phyloP scores from a whole-genome alignment of 23 tunicate genomes.

The Trididemnum miniatum region DNA sequence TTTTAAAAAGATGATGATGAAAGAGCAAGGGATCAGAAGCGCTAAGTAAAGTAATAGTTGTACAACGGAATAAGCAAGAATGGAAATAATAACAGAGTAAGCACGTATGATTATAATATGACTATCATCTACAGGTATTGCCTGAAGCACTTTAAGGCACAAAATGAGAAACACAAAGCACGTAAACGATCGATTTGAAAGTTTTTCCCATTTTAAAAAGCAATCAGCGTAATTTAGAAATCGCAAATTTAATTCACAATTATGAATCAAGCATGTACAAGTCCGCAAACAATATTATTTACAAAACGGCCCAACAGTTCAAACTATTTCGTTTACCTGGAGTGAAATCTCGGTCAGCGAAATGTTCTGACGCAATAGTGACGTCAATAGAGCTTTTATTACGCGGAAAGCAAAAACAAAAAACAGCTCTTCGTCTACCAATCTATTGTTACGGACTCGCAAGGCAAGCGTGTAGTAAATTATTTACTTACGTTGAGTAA shows the following conservation, averaged over 20 bases:
- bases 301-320: too few relatives aligned
- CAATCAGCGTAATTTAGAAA: too few relatives aligned
- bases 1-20: background rate
- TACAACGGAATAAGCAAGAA: background rate
- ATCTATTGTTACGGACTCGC: background rate
- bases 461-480: background rate
- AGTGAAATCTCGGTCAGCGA: background rate
- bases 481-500: too few relatives aligned
- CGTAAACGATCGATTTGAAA: too few relatives aligned
- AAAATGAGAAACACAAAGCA: too few relatives aligned
- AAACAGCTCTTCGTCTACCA: background rate
- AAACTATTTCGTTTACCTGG: too few relatives aligned
- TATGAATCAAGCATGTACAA: too few relatives aligned
- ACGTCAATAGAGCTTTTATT: background rate
- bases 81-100: background rate
- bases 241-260: too few relatives aligned
- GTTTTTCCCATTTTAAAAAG: too few relatives aligned
- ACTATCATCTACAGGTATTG: background rate
- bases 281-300: too few relatives aligned
- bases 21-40: background rate
- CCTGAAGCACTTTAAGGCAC: background rate
- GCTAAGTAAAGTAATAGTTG: background rate
- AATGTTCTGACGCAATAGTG: background rate
- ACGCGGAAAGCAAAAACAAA: too few relatives aligned
- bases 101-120: background rate